Base-by-base conservation (phyloP, 2,888 invertebrate genomes). In the Aphidoletes aphidimyza region DNA sequence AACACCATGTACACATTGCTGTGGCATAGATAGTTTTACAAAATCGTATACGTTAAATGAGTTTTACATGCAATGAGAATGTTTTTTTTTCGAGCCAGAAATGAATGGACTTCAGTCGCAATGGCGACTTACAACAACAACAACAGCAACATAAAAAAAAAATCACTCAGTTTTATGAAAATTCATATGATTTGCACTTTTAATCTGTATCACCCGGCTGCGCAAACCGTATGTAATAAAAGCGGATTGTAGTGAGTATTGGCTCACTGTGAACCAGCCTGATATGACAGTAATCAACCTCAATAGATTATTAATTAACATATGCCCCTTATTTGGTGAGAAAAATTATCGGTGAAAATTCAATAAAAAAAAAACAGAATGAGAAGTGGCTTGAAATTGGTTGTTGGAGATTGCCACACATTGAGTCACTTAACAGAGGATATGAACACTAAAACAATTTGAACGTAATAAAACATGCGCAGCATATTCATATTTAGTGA, bases 281-380 rank as follows among this genome's bases (percentile, higher is more conserved):
- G 69, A 69, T 30, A 69, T 69, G 69, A 69, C 34, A 3, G 9
- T 69, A 69, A 69, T 69, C 69, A 69, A 69, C 69, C 69, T 69
- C 69, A 30, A 69, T 69, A 30, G 69, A 30, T 69, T 69, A 30
- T 69, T 69, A 69, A 69, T 69, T 69, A 69, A 69, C 54, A 54
- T 54, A 54, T 54, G 54, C 54, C 69, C 69, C 69, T 69, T 69
- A 69, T 69, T 69, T 69, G 69, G 69, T 69, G 69, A 69, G 69
- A 30, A 69, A 69, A 69, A 69, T 69, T 69, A 69, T 69, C 69
- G 14, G 34, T 69, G 69, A 69, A 69, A 69, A 30, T 69, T 69
- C 69, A 69, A 69, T 69, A n/a, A 30, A 69, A 69, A 69, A 69
- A 69, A 69, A 54, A 54, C 2, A 47, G 17, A 47, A 47, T 11